Evolutionary conservation across 2,888 invertebrate species (phyloP), one percentile per base, ranked within the genome.

Genomic region (Amphiduros pacificus): DNA sequence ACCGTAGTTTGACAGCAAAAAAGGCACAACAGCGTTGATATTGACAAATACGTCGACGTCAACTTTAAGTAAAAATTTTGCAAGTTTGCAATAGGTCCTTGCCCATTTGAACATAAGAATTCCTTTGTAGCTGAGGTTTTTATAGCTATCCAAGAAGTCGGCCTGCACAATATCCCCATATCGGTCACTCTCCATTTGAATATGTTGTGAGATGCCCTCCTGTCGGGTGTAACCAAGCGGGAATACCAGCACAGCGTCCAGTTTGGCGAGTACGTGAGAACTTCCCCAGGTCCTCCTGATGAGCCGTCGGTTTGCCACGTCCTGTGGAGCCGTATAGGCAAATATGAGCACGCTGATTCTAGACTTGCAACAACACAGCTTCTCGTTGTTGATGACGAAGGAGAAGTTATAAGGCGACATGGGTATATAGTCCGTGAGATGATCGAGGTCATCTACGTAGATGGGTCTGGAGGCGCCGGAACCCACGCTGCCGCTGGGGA

Each of bases 391-490:
- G 9, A 44, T 5, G 20, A 44, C 6, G 44, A 11, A 44, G n/a
- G 44, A 44, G 44, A 44, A 44, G 44, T 44, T 44, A n/a, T 44
- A 44, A 22, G 44, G 44, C 44, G 44, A n/a, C 44, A 44, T 44
- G 44, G 44, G 20, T 5, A 44, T 22, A 22, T 44, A 44, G 44
- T 44, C 44, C 44, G n/a, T n/a, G n/a, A n/a, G n/a, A n/a, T n/a
- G n/a, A n/a, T n/a, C n/a, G n/a, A n/a, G n/a, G n/a, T n/a, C n/a
- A n/a, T n/a, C n/a, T n/a, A n/a, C n/a, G n/a, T n/a, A n/a, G n/a
- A n/a, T n/a, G n/a, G n/a, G n/a, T n/a, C n/a, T n/a, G n/a, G n/a
- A n/a, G n/a, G n/a, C n/a, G n/a, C n/a, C n/a, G n/a, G n/a, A n/a
- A n/a, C n/a, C n/a, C n/a, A n/a, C n/a, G n/a, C n/a, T n/a, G n/a